phyloP scores from a whole-genome alignment of 2,113 vertebrate genomes.

The Microtus pennsylvanicus region DNA sequence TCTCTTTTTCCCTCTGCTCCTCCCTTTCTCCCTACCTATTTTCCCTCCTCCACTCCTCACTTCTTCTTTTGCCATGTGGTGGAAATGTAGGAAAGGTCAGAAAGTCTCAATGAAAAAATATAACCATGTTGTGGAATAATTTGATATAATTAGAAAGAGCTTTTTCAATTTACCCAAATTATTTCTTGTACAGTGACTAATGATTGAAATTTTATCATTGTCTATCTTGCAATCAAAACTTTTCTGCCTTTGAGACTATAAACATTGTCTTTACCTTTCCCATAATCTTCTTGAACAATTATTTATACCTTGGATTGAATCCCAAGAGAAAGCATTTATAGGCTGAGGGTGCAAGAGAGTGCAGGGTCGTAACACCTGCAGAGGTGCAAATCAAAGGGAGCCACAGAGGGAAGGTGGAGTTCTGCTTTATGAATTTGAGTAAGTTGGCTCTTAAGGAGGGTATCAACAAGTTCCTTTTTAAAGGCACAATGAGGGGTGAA shows the following conservation, averaged over 20 bases:
- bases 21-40: accelerated
- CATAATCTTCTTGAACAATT: neutral
- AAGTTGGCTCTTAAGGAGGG: neutral
- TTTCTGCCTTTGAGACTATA: neutral
- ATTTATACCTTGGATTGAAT: neutral
- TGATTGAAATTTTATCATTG: slow-evolving; percentile 14
- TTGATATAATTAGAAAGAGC: neutral
- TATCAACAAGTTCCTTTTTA: neutral
- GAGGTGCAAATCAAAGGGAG: neutral
- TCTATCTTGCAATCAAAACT: neutral
- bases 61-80: neutral
- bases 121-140: neutral
- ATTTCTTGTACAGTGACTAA: neutral
- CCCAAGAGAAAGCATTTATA: neutral
- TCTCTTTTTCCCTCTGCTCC: accelerated
- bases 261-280: neutral
- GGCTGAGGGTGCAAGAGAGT: neutral
- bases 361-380: neutral
- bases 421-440: neutral
- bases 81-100: slow-evolving; percentile 14
- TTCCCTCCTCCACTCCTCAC: accelerated
- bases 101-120: neutral
- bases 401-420: neutral
- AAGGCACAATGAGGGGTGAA: neutral
- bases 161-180: neutral